phyloP scores from a whole-genome alignment of 2,797 vertebrate species.

The Yasuhikotakia modesta region DNA sequence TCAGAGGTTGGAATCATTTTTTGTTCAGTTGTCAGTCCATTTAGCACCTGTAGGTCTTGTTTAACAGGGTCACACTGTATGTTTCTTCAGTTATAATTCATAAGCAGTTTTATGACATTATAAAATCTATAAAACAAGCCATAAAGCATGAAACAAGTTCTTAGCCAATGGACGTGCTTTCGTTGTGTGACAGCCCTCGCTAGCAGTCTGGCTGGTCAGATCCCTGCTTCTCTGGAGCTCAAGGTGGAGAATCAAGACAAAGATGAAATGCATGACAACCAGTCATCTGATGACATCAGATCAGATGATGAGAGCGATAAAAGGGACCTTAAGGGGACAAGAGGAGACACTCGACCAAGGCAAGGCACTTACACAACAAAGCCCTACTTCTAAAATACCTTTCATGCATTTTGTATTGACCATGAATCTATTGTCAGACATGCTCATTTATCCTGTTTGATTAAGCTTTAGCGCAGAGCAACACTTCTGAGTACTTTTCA shows the following conservation, averaged over 20 bases:
- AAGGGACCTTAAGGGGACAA: conserved; percentile 88
- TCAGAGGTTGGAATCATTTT: conserved; percentile 81
- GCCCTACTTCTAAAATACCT: too few relatives aligned
- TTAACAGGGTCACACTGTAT: too few relatives aligned
- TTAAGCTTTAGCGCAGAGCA: not conserved
- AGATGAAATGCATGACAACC: conserved; percentile 89
- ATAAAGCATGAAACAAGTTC: not conserved
- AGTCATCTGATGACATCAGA: conserved; percentile 87
- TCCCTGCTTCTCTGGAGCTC: conserved; percentile 82
- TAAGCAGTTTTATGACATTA: not conserved
- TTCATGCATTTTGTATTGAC: not conserved
- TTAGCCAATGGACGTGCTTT: not conserved
- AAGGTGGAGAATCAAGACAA: conserved; percentile 95
- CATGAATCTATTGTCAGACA: not conserved
- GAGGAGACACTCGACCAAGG: conserved; percentile 87
- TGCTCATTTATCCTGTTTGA: not conserved
- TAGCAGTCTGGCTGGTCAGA: conserved; percentile 79
- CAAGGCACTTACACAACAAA: conserved; percentile 30
- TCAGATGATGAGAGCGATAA: conserved; percentile 93
- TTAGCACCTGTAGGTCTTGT: not conserved
- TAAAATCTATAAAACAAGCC: not conserved
- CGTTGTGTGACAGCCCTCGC: conserved; percentile 70
- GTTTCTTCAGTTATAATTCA: not conserved
- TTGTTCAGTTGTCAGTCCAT: not conserved
- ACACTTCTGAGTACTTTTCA: not conserved